These are phyloP conservation scores for Neelides sp. DNA, from an alignment of 1,140 invertebrate genomes.

Conservation along the genomic window DNA sequence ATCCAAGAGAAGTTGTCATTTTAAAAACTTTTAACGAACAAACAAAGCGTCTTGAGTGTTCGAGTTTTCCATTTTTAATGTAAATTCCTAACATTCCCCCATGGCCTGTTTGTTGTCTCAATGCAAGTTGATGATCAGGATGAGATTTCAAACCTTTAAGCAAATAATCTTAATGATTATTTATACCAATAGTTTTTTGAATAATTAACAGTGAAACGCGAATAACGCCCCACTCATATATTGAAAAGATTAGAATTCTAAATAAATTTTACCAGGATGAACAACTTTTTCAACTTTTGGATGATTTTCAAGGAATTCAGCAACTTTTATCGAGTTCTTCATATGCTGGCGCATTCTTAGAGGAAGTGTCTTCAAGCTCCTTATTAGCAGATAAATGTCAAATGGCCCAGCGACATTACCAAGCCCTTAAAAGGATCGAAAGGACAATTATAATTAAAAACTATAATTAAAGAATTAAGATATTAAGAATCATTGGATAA, in stretches of 20 bases:
- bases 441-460: no score
- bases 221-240: no score
- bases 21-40: background rate
- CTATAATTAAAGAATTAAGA: slow-evolving; percentile 38
- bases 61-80: slow-evolving; percentile 41
- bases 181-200: background rate
- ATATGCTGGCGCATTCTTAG: slow-evolving; percentile 47
- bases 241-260: no score
- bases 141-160: slow-evolving; percentile 34
- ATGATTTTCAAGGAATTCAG: slow-evolving; percentile 43
- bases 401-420: slow-evolving; percentile 50
- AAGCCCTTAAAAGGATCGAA: slow-evolving; percentile 36
- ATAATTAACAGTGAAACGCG: background rate
- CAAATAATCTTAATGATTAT: background rate
- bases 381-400: slow-evolving; percentile 49
- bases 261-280: slow-evolving; percentile 49
- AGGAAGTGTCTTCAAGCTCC: slow-evolving; percentile 48
- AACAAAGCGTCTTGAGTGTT: slow-evolving; percentile 39
- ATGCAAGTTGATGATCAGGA: slow-evolving; percentile 47
- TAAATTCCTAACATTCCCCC: slow-evolving; percentile 49
- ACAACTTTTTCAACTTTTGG: slow-evolving; percentile 43
- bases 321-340: slow-evolving; percentile 45
- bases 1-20: background rate
- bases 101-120: slow-evolving; percentile 44
- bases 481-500: background rate